Percentiles rank a stretch among this genome's conserved stretches.
Evolutionary conservation across 2,113 vertebrate genomes (phyloP).

Genomic region (Mustelus asterias): DNA sequence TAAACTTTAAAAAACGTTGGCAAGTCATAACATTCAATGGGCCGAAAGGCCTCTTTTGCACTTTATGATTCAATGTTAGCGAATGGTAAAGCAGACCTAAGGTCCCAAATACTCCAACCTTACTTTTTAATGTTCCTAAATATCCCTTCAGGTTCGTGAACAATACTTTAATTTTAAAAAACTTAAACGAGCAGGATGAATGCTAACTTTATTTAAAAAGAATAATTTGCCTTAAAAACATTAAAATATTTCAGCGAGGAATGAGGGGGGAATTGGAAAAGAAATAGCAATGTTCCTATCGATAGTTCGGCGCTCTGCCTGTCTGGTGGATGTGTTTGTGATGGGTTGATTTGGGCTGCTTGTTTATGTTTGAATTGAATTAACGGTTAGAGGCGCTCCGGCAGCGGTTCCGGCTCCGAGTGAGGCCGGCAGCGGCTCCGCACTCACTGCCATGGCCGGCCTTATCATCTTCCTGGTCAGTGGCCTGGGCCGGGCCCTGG

Average conservation of each 20-base stretch:
- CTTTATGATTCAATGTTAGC: too few relatives aligned
- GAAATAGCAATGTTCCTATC: not conserved
- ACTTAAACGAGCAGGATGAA: not conserved
- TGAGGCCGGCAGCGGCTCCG: not conserved
- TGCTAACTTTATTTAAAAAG: not conserved
- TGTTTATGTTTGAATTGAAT: not conserved
- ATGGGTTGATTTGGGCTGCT: not conserved
- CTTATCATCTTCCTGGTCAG: constrained; percentile 63
- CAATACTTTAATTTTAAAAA: not conserved
- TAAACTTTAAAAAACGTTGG: too few relatives aligned
- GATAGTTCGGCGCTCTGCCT: not conserved
- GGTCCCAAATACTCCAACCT: too few relatives aligned
- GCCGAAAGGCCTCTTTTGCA: too few relatives aligned
- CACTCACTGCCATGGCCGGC: not conserved
- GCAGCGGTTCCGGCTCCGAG: too few relatives aligned
- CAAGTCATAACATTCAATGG: too few relatives aligned
- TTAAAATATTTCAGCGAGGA: not conserved
- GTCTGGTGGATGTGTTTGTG: not conserved
- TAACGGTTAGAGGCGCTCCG: not conserved
- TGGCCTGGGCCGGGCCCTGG: constrained; percentile 64
- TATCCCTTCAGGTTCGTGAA: not conserved
- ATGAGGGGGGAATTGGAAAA: too few relatives aligned
- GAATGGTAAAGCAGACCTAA: too few relatives aligned
- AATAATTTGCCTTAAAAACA: not conserved
- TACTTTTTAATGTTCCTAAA: too few relatives aligned